Conservation (phyloP, 2,797 vertebrate species). For the Melanogrammus aeglefinus region DNA sequence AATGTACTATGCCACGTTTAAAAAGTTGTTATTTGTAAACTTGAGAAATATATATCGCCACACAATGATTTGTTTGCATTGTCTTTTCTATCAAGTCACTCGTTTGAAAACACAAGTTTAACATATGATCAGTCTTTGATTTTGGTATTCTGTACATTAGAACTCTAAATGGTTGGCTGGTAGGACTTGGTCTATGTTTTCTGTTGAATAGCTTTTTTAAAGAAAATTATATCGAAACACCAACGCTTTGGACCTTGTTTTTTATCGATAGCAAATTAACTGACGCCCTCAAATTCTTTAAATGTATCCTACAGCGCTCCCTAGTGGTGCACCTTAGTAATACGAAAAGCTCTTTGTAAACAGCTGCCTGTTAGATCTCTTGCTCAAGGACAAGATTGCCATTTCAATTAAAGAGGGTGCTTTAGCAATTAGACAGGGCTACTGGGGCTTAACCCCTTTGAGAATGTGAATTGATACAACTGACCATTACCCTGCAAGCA, state of each 20-base stretch:
- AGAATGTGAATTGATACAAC: not conserved
- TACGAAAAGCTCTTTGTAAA: not conserved
- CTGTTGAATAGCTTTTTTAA: not conserved
- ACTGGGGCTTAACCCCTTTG: not conserved
- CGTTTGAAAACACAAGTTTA: not conserved
- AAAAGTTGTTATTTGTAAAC: constrained; percentile 89
- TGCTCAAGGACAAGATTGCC: not conserved
- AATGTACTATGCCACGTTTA: constrained; percentile 89
- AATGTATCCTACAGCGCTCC: not conserved
- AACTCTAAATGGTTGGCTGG: not conserved
- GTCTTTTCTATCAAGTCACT: not conserved
- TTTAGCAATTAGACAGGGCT: not conserved
- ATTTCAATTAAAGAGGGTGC: not conserved
- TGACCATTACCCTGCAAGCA: not conserved
- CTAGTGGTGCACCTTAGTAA: not conserved
- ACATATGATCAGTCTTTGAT: not conserved
- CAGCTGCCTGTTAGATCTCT: not conserved
- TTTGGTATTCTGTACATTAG: not conserved
- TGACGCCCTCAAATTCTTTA: not conserved
- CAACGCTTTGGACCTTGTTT: not conserved
- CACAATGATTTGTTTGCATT: constrained; percentile 29
- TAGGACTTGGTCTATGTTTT: not conserved
- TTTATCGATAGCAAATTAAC: not conserved
- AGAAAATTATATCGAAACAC: not conserved
- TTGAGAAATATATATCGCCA: constrained; percentile 77